A percentile compares a stretch with the other conserved stretches of the same genome.
Conservation (phyloP, 2,113 vertebrate genomes). For the Bufo gargarizans region DNA sequence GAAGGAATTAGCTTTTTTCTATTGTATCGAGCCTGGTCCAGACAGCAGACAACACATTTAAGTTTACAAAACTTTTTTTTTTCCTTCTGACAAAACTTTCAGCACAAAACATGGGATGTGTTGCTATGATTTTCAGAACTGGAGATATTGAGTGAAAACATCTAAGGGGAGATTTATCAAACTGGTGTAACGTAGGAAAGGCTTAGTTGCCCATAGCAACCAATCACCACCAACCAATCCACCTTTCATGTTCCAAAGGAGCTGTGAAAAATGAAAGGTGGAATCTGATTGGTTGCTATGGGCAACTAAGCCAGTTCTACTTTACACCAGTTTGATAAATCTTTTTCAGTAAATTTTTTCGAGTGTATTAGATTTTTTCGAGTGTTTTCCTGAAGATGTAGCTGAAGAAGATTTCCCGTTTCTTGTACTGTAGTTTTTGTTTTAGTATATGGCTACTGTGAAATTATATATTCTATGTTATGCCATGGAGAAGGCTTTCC, state of each 20-base stretch:
- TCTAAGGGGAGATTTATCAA: no score
- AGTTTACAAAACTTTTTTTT: constrained; percentile 34
- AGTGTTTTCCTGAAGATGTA: neutral
- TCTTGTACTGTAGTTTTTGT: neutral
- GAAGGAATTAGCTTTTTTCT: constrained; percentile 10
- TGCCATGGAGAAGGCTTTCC: neutral
- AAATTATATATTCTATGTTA: neutral
- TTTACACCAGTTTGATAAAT: no score
- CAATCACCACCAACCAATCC: no score
- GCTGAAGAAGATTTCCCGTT: neutral
- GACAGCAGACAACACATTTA: neutral
- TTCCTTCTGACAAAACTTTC: constrained; percentile 18
- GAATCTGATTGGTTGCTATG: no score
- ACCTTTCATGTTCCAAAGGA: no score
- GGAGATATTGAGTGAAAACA: constrained; percentile 33
- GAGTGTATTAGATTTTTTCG: neutral
- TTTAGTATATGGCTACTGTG: neutral
- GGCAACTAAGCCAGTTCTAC: no score
- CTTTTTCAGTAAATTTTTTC: no score
- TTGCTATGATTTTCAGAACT: neutral
- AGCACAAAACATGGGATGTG: neutral
- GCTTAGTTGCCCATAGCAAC: no score
- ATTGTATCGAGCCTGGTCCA: neutral
- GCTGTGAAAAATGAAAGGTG: no score
- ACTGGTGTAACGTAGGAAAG: no score